A percentile compares a stretch with the other conserved stretches of the same genome.
Evolutionary conservation across 1,140 invertebrate genomes (phyloP).

Genomic region (Eubasilissa regina): DNA sequence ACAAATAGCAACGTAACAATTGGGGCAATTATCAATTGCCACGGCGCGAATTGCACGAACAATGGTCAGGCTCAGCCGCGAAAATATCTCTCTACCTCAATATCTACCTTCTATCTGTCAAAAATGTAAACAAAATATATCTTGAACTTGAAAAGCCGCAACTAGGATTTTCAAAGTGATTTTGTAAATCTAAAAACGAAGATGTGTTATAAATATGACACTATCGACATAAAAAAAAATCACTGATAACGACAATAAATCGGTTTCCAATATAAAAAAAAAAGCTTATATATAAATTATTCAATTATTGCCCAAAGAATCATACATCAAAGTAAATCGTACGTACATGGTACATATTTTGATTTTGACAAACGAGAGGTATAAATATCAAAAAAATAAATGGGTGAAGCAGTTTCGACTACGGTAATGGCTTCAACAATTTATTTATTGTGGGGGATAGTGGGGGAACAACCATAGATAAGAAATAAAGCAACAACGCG

Average conservation of each 20-base stretch:
- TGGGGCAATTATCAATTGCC: slow-evolving; percentile 11
- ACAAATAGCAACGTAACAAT: neutral
- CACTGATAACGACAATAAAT: too few relatives aligned
- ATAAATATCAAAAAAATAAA: neutral
- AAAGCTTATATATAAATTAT: too few relatives aligned
- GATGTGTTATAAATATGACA: too few relatives aligned
- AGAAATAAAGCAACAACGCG: too few relatives aligned
- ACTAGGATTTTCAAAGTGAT: too few relatives aligned
- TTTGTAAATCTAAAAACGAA: too few relatives aligned
- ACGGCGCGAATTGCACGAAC: slow-evolving; percentile 5
- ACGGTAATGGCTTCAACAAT: neutral
- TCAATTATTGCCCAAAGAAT: too few relatives aligned
- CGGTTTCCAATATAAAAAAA: too few relatives aligned
- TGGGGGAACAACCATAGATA: too few relatives aligned
- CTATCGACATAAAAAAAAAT: too few relatives aligned
- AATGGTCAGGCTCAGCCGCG: neutral
- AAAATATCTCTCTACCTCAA: slow-evolving; percentile 16
- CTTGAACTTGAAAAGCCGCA: slow-evolving; percentile 7
- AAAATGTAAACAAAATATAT: slow-evolving; percentile 44
- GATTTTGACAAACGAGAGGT: neutral
- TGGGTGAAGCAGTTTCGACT: neutral
- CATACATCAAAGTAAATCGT: too few relatives aligned
- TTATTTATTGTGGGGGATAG: neutral
- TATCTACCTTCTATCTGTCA: slow-evolving; percentile 23
- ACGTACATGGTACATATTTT: too few relatives aligned